Conservation (phyloP, 2,888 invertebrate genomes). For the Synergus itoensis region DNA sequence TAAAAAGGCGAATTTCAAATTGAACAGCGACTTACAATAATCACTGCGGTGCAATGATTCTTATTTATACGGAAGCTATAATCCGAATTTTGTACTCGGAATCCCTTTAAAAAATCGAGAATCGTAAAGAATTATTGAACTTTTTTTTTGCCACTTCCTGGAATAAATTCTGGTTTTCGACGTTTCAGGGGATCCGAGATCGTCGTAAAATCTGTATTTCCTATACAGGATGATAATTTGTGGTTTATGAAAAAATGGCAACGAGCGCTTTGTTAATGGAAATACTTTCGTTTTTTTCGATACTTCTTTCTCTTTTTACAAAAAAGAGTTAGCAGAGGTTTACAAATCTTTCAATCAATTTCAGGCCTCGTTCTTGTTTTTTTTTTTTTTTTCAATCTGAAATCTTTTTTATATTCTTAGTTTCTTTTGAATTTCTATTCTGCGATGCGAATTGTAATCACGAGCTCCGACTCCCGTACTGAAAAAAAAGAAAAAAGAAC, state of each 20-base stretch:
- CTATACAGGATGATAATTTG: conserved; percentile 33
- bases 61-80: conserved; percentile 15
- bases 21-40: conserved; percentile 16
- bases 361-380: conserved; percentile 11
- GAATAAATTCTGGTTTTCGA: conserved; percentile 3
- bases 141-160: neutral
- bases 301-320: conserved; percentile 22
- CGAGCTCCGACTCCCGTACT: conserved; percentile 8
- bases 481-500: neutral
- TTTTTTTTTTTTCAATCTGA: neutral
- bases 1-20: neutral
- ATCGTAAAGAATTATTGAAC: neutral
- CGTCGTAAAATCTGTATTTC: neutral
- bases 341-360: neutral
- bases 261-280: neutral
- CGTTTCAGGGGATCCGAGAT: neutral
- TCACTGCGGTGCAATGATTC: conserved; percentile 37
- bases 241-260: conserved; percentile 17
- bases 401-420: neutral
- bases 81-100: conserved; percentile 15
- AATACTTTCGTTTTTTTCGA: neutral
- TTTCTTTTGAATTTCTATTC: neutral
- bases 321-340: conserved; percentile 10
- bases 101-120: conserved; percentile 2
- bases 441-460: neutral